Percentiles rank a stretch among this genome's conserved stretches.
Evolutionary conservation across 2,113 vertebrate genomes (phyloP).

Genomic region (Coregonus clupeaformis): DNA sequence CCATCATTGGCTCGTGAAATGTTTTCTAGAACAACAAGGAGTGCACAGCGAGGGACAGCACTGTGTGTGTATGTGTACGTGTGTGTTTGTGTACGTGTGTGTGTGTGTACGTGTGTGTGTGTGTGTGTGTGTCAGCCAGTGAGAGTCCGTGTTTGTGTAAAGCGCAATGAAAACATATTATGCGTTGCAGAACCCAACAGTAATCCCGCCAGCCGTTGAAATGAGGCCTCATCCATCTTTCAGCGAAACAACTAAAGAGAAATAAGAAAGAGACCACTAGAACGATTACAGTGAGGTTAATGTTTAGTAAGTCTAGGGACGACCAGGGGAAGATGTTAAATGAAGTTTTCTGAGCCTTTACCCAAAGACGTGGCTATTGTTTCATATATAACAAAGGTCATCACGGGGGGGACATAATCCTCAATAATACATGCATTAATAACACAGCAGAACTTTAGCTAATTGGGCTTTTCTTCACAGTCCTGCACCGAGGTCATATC

Average conservation of each 20-base stretch:
- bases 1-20: background rate
- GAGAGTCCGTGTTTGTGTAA: constrained; percentile 1
- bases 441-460: background rate
- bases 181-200: constrained; percentile 16
- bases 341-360: background rate
- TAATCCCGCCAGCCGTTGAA: constrained; percentile 35
- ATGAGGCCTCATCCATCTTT: constrained; percentile 31
- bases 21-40: constrained; percentile 28
- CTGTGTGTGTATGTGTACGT: background rate
- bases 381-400: background rate
- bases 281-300: constrained; percentile 2
- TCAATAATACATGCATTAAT: constrained; percentile 1
- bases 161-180: constrained; percentile 34
- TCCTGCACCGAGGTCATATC: too few species aligned
- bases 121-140: constrained; percentile 30
- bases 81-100: background rate
- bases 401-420: background rate
- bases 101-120: constrained; percentile 25
- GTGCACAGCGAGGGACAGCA: constrained; percentile 3
- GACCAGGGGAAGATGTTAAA: background rate
- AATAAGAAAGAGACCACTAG: constrained; percentile 18
- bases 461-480: too few species aligned
- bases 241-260: constrained; percentile 34
- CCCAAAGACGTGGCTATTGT: background rate
- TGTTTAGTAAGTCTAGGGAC: constrained; percentile 3